Percentiles rank a stretch among this genome's conserved stretches.
Conservation (phyloP, 2,797 vertebrate genomes). For the Smutsia temminckii region DNA sequence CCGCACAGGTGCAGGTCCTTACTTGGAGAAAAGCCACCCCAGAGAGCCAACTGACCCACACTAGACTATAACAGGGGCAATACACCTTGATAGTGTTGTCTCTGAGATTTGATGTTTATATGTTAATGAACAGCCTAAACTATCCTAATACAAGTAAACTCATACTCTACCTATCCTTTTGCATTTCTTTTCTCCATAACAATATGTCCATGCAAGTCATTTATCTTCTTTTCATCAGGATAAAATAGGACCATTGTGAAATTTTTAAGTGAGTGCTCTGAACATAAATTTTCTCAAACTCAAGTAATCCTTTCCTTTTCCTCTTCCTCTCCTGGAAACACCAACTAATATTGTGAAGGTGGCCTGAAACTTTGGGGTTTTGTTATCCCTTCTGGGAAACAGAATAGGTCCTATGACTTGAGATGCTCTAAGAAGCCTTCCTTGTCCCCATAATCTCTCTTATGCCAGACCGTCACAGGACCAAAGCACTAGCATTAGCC, state of each 20-base stretch:
- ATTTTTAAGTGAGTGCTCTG: not conserved
- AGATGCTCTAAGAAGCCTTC: not conserved
- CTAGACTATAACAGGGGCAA: not conserved
- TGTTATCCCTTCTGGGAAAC: not conserved
- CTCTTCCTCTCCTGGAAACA: not conserved
- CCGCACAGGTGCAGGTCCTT: not conserved
- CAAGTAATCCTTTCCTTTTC: not conserved
- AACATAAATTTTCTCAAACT: not conserved
- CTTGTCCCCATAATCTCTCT: not conserved
- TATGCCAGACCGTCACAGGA: not conserved
- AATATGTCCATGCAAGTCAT: not conserved
- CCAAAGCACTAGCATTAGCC: not conserved
- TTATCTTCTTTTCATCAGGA: not conserved
- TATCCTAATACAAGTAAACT: not conserved
- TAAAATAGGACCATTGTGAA: not conserved
- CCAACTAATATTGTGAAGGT: not conserved
- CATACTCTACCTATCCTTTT: not conserved
- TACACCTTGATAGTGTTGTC: not conserved
- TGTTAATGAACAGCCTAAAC: not conserved
- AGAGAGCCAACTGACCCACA: not conserved
- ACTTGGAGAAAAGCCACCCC: not conserved
- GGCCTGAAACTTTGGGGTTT: not conserved
- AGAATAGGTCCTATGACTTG: not conserved
- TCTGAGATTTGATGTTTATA: not conserved
- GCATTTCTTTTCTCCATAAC: not conserved